These are phyloP conservation scores for Zeugodacus cucurbitae DNA, from an alignment of 1,140 invertebrate genomes.

Conservation along the genomic window DNA sequence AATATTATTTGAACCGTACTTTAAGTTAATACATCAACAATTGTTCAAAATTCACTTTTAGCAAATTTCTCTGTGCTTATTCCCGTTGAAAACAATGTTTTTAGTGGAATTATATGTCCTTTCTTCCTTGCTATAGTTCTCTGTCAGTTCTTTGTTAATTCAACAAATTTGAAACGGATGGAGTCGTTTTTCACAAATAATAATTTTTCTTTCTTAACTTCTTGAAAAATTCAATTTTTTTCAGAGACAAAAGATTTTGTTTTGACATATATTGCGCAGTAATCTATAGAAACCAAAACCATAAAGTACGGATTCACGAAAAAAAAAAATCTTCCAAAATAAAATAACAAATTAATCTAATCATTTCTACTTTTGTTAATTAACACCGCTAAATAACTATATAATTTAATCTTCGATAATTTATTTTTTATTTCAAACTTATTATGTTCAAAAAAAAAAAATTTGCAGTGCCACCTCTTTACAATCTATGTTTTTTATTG, in stretches of 20 bases:
- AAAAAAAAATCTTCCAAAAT: no score
- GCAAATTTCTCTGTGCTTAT: neutral
- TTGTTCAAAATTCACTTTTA: neutral
- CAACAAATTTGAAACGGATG: conserved; percentile 15
- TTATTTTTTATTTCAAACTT: no score
- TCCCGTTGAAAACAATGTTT: no score
- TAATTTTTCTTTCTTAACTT: conserved; percentile 39
- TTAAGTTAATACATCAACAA: neutral
- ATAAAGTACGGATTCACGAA: neutral
- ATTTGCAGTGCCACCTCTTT: no score
- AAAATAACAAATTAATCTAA: no score
- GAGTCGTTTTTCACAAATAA: conserved; percentile 38
- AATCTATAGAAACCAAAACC: neutral
- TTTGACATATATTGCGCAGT: neutral
- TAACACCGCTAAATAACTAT: no score
- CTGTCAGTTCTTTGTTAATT: conserved; percentile 5
- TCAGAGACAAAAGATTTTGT: conserved; percentile 25
- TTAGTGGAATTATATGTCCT: neutral
- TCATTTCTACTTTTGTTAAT: no score
- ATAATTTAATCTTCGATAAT: no score
- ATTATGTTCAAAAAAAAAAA: no score
- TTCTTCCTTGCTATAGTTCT: neutral
- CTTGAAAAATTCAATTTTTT: conserved; percentile 26
- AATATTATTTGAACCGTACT: no score
- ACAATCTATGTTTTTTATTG: no score